Base-by-base conservation (phyloP, 2,797 vertebrate genomes). In the Gouania willdenowi region DNA sequence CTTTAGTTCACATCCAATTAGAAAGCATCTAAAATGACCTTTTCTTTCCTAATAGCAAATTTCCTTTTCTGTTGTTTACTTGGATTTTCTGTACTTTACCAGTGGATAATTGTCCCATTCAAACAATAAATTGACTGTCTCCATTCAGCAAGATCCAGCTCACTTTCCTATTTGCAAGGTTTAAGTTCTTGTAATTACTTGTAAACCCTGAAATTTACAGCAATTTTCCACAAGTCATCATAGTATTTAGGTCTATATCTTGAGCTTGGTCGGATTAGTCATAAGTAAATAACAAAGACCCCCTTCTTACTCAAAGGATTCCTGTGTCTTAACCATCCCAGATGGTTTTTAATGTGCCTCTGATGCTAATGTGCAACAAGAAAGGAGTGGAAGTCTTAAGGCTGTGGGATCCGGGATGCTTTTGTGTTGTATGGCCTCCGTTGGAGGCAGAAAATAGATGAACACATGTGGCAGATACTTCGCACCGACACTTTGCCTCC, bases 331-430 rank as follows among this genome's bases (percentile, higher is more conserved):
- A 51, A 66, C 21, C 60, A 41, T 59, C 51, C 66, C 81, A 84
- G 81, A 84, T 84, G 83, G 74, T 71, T 86, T 69, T 52, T 63
- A 76, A 82, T 81, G 71, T 60, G 44, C 46, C 56, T 55, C 49
- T 26, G 13, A 76, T 73, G 71, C 62, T 72, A 79, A 83, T 81
- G 66, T 63, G 57, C 9, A 6, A 60, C 1, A 41, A 49, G 41
- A 66, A 66, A 66, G 26, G 37, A 72, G 36, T 66, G 54, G 62
- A 76, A 52, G 47, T 70, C 33, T 45, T 17, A 24, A 41, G 70
- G 60, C 38, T 53, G 42, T 51, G 50, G 35, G 52, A 55, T 70
- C 55, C 33, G 34, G 42, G 57, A 52, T 56, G 50, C 58, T 60
- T 80, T 83, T 80, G 67, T 77, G 49, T 54, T 9, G 45, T 26